Percentiles rank a stretch among this genome's conserved stretches.
These are phyloP conservation scores for Porphyrio hochstetteri DNA, from an alignment of 2,113 vertebrate species.

Conservation along the genomic window DNA sequence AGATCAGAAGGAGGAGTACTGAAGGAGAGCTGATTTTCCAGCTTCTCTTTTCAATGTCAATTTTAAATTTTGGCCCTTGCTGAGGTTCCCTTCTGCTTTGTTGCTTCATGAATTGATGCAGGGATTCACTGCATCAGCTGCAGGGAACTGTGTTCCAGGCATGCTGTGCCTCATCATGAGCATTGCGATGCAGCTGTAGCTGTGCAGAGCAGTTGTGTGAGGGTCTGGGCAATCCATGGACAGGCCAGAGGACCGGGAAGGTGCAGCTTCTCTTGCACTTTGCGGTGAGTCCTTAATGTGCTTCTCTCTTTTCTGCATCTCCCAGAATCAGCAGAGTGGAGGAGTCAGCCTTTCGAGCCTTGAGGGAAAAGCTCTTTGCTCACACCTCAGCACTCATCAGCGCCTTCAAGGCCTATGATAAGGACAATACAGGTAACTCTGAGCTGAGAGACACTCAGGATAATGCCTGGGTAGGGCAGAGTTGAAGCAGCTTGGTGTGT, in stretches of 20 bases:
- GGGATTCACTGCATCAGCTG: background rate
- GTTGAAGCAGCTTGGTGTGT: background rate
- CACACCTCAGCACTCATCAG: slow-evolving; percentile 75
- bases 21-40: background rate
- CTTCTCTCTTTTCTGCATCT: background rate
- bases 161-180: background rate
- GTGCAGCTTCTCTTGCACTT: background rate
- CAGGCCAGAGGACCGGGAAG: background rate
- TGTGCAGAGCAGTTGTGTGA: background rate
- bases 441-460: rapidly evolving
- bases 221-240: background rate
- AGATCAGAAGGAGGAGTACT: background rate
- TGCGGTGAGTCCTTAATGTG: background rate
- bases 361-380: slow-evolving; percentile 77
- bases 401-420: slow-evolving; percentile 68
- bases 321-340: slow-evolving; percentile 80
- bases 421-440: slow-evolving; percentile 67
- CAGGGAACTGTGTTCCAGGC: background rate
- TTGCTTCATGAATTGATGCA: background rate
- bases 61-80: background rate
- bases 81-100: background rate
- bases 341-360: slow-evolving; percentile 76
- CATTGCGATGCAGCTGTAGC: background rate
- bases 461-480: no score
- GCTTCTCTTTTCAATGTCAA: background rate